These are phyloP conservation scores for Amphiprion percula DNA, from an alignment of 2,113 vertebrate species.

Conservation along the genomic window DNA sequence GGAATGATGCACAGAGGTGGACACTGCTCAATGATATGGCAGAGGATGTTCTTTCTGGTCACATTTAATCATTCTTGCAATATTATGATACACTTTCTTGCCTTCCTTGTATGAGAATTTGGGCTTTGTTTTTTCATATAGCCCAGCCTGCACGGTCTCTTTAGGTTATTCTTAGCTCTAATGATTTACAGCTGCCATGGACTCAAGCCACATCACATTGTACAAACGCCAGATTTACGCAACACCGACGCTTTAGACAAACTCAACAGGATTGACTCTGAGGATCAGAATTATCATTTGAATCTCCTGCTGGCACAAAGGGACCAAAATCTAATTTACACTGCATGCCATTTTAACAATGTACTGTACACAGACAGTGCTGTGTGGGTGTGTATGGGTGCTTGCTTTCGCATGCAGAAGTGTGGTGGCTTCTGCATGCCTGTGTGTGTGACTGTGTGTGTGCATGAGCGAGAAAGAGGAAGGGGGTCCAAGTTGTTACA, in stretches of 20 bases:
- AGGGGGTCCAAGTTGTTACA: slow-evolving; percentile 21
- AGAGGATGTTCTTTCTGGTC: slow-evolving; percentile 54
- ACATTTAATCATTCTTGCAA: slow-evolving; percentile 68
- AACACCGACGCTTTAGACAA: slow-evolving; percentile 33
- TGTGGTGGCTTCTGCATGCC: slow-evolving; percentile 41
- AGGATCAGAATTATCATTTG: slow-evolving; percentile 56
- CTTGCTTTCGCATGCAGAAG: slow-evolving; percentile 60
- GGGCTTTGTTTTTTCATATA: slow-evolving; percentile 47
- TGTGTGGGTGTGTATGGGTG: slow-evolving; percentile 45
- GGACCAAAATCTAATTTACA: slow-evolving; percentile 65
- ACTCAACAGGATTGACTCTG: slow-evolving; percentile 54
- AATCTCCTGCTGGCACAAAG: slow-evolving; percentile 62
- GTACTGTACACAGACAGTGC: slow-evolving; percentile 41
- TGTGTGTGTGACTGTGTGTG: slow-evolving; percentile 2
- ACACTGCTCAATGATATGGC: slow-evolving; percentile 29
- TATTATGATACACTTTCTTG: slow-evolving; percentile 67
- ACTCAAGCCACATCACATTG: slow-evolving; percentile 47
- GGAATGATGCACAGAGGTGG: slow-evolving; percentile 45
- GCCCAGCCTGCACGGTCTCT: slow-evolving; percentile 34
- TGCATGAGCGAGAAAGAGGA: background rate
- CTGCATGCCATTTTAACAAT: slow-evolving; percentile 44
- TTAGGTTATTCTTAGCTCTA: slow-evolving; percentile 47
- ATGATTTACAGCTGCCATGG: slow-evolving; percentile 54
- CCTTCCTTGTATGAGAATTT: slow-evolving; percentile 64
- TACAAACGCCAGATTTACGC: slow-evolving; percentile 46